Base-by-base conservation (phyloP, 1,140 invertebrate genomes). In the Xylocopa sonorina region DNA sequence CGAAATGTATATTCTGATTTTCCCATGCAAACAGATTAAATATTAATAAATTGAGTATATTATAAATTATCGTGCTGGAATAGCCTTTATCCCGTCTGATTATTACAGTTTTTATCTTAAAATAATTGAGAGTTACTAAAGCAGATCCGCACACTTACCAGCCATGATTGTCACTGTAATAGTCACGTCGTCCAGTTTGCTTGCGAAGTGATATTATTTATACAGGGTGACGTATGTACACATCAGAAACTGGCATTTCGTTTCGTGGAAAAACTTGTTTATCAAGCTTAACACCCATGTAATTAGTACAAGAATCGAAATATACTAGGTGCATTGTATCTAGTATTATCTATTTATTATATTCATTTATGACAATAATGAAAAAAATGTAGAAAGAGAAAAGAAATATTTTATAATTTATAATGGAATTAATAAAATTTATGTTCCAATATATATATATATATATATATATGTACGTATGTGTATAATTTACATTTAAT, bases 121-220 rank as follows among this genome's bases (percentile, higher is more conserved):
- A 83, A 75, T 51, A 72, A 73, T 18, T 41, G 57, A 38, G 53
- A 68, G 66, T 18, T 75, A 78, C 64, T 32, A 78, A 60, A 18
- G 27, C 66, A 53, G 60, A 84, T 55, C 50, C 27, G n/a, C 51
- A 21, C 57, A 90, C 91, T 91, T 88, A 93, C 92, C 91, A 90
- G 92, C 92, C 92, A 93, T 93, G 89, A 89, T 90, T 88, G 89
- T 88, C 82, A 90, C 85, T 91, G 81, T 74, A 74, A 74, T 69
- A 92, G 92, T 93, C 92, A 93, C 92, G 92, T 92, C 91, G 89
- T 76, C 90, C 84, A 83, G 69, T 73, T 74, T 34, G 24, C 69
- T 69, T 69, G 34, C 43, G 32, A 80, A 2, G 34, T 46, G 53
- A 67, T 73, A 58, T 43, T 57, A 9, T 24, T 60, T 68, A 84